These are phyloP conservation scores for Ctenosaura bakeri DNA, from an alignment of 2,797 vertebrate genomes.

Conservation along the genomic window DNA sequence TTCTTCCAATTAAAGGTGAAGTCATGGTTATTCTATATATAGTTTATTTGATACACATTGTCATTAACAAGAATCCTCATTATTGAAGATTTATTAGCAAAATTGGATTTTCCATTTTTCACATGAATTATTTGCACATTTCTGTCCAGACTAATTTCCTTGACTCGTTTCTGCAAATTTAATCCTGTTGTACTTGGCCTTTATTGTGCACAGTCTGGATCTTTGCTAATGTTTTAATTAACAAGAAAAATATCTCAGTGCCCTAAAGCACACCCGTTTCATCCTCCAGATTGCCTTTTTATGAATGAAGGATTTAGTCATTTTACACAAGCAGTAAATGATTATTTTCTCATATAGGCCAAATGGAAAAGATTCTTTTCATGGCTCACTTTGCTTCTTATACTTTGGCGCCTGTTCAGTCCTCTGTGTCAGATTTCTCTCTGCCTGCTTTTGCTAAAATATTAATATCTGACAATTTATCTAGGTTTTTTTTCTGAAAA, in stretches of 20 bases:
- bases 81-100: conserved; percentile 36
- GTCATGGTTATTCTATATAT: background rate
- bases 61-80: conserved; percentile 7
- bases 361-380: conserved; percentile 44
- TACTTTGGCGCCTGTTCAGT: conserved; percentile 21
- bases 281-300: conserved; percentile 37
- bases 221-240: conserved; percentile 48
- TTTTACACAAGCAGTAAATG: conserved; percentile 36
- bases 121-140: conserved; percentile 17
- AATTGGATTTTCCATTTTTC: background rate
- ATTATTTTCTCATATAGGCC: conserved; percentile 40
- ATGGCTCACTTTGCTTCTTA: conserved; percentile 32
- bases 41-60: background rate
- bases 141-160: conserved; percentile 20
- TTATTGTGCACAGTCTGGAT: conserved; percentile 35
- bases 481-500: background rate
- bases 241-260: conserved; percentile 38
- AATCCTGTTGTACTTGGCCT: conserved; percentile 31
- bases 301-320: conserved; percentile 43
- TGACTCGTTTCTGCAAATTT: conserved; percentile 19
- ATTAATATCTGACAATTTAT: conserved; percentile 29
- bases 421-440: conserved; percentile 8
- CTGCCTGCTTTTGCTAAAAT: background rate
- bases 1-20: background rate
- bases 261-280: conserved; percentile 40